phyloP scores from a whole-genome alignment of 2,113 vertebrate species.

The Conger conger region DNA sequence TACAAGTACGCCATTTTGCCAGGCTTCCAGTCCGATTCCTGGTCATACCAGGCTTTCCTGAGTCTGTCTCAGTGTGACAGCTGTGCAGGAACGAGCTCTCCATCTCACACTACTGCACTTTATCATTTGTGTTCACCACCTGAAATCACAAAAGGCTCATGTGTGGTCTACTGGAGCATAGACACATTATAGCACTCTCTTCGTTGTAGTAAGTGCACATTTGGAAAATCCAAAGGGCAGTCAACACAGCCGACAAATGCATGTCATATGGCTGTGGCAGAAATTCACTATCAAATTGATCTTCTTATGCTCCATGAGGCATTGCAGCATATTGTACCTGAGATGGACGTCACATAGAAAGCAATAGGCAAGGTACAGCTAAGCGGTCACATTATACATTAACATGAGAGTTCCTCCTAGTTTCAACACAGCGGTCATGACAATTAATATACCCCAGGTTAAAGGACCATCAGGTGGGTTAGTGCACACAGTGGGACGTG shows the following conservation, averaged over 20 bases:
- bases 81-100: background rate
- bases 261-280: background rate
- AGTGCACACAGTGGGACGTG: constrained; percentile 28
- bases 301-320: background rate
- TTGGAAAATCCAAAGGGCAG: background rate
- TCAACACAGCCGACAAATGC: background rate
- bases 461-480: constrained; percentile 23
- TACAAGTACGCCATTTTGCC: background rate
- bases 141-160: background rate
- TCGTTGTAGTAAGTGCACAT: background rate
- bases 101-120: background rate
- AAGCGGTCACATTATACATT: background rate
- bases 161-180: background rate
- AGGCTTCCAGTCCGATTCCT: background rate
- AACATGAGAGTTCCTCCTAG: background rate
- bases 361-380: background rate
- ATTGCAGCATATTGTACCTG: background rate
- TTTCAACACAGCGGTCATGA: background rate
- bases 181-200: background rate
- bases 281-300: background rate
- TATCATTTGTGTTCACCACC: background rate
- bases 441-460: constrained; percentile 8
- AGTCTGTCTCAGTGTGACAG: background rate
- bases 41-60: background rate
- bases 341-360: background rate